Base-by-base conservation (phyloP, 2,113 vertebrate species). In the Silurus glanis region DNA sequence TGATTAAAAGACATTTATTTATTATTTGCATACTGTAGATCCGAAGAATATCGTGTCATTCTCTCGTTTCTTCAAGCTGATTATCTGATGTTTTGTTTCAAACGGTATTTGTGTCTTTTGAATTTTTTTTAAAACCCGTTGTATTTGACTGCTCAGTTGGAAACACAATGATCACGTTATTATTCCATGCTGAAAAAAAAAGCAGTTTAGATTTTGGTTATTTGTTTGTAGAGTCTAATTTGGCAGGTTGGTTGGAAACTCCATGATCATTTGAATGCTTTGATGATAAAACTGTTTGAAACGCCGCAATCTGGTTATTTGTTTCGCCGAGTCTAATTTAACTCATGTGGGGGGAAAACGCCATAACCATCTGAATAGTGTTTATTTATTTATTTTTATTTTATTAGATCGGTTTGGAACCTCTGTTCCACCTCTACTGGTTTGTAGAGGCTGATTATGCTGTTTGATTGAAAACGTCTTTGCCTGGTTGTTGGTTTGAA, bases 81-180 rank as follows among this genome's bases (percentile, higher is more conserved):
- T 23, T 45, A 45, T 80, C 17, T 78, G 51, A 56, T 76, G 61
- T 66, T 80, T 81, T 10, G 0, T 19, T 9, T 47, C 3, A 16
- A 16, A 67, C 28, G 2, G 28, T 37, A 37, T 37, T 37, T 37
- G 28, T 37, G 28, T 74, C 19, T 55, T 55, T 76, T 55, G 25
- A 55, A 4, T 21, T 25, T 55, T 14, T 76, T 13, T 76, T 6
- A 12, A 8, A 53, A 14, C n/a, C 80, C 58, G 58, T 82, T 16
- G 75, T 80, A 86, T 86, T 74, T 84, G 75, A 49, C 53, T 82
- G 82, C 62, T 78, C 59, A 59, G 75, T 84, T 72, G n/a, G 53
- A 87, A 78, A 49, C 61, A 53, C 49, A 37, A 61, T 80, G 55
- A 58, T 59, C 51, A 78, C 59, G 55, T 37, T 58, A 59, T 58